Evolutionary conservation across 2,888 invertebrate species (phyloP).

Genomic region (Andrena chrysosceles): DNA sequence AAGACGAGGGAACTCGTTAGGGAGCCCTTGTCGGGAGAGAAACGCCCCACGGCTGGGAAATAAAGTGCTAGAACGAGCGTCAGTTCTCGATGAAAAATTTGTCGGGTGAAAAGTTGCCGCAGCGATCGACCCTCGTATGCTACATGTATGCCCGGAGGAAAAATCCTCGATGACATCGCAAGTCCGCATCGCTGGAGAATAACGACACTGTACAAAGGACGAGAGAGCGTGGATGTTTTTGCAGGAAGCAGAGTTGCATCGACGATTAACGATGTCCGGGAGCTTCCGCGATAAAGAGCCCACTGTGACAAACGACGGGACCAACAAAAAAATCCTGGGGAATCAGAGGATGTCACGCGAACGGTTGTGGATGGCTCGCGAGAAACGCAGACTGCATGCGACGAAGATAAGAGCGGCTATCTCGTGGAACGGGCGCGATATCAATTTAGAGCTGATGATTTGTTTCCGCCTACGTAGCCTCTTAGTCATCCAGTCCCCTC

Average conservation of each 20-base stretch:
- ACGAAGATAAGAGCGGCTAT: slow-evolving; percentile 48
- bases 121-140: no score
- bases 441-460: slow-evolving; percentile 71
- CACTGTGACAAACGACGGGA: slow-evolving; percentile 3
- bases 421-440: slow-evolving; percentile 60
- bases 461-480: slow-evolving; percentile 66
- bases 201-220: neutral
- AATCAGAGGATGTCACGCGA: slow-evolving; percentile 24
- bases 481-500: slow-evolving; percentile 63
- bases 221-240: neutral
- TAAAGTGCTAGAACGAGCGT: neutral
- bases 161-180: no score
- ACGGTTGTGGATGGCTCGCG: neutral
- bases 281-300: neutral
- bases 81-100: neutral
- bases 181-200: neutral
- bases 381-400: slow-evolving; percentile 20
- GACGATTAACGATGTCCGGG: neutral
- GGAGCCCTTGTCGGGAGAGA: neutral
- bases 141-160: no score
- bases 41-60: neutral
- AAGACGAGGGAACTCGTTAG: neutral
- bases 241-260: neutral
- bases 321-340: neutral
- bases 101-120: neutral